Evolutionary conservation across 2,113 vertebrate species (phyloP), one percentile per base, ranked within the genome.

Genomic region (Clarias magur): DNA sequence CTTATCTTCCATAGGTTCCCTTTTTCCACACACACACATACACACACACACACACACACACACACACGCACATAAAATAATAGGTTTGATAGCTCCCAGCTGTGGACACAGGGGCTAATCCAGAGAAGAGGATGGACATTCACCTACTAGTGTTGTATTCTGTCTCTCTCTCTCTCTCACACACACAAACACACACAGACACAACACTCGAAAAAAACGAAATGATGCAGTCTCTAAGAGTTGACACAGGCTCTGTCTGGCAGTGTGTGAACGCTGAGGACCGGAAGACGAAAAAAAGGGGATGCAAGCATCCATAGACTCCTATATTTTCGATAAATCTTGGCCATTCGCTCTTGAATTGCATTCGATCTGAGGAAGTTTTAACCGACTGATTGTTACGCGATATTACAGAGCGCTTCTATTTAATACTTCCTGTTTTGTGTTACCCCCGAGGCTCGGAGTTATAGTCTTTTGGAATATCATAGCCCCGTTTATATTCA

Each of bases 51-150:
- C 56, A 57, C 56, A 57, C 56, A 57, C 56, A 57, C 56, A 84
- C 53, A 82, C 56, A 80, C 84, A 72, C 80, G 48, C 0, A 59
- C 21, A 76, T 9, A 75, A 42, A 75, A 23, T 25, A 9, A 53
- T 21, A 87, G 59, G 88, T 92, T 89, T 91, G 88, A 93, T 91
- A 88, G 89, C 56, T 78, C 68, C 90, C 93, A 93, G 93, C 92
- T 94, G 91, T 88, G 92, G 83, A 85, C 48, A 85, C 67, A 60
- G 86, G 7, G 67, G 42, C 59, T 65, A 82, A 38, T 17, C 87
- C 59, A 73, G 34, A 86, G 38, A 30, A 84, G 65, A 78, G 30
- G 19, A 81, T 62, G 34, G 57, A 62, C 59, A 42, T 6, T 62
- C 19, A 62, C 80, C 57, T 72, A 79, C 30, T 38, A 65, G 27